Base-by-base conservation (phyloP, 2,797 vertebrate species). In the Peromyscus aztecus region DNA sequence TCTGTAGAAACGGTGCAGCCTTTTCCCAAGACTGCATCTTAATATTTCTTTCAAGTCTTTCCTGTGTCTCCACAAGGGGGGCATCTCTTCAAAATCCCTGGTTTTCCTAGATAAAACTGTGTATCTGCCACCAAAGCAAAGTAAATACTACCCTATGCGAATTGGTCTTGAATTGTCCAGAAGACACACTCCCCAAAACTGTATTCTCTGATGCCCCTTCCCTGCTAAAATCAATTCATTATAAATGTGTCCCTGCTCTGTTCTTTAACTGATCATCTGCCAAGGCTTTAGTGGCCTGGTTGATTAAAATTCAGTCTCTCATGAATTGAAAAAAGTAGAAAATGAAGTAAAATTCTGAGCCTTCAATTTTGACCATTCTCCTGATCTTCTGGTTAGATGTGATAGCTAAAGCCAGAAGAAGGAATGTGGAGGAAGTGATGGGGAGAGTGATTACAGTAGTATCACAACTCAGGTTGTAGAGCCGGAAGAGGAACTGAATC, bases 231-330 rank as follows among this genome's bases (percentile, higher is more conserved):
- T 87, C 27, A 80, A 24, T 40, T 88, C 34, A 40, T 61, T 83
- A 5, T 61, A 27, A 84, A 94, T 61, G 14, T 65, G 0, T 65
- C 43, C 61, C 76, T 2, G 10, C n/a, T 75, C 19, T 65, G 14
- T 71, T 92, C 49, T 80, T 78, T 75, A 73, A 82, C 63, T 40
- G 9, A 49, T 84, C 86, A 27, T 69, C 61, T 78, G 29, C 24
- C 61, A 49, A 63, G 21, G 24, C 63, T 87, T 73, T 78, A 52
- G 24, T 91, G 37, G n/a, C 73, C 69, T 76, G n/a, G 27, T 57
- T 87, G 23, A 29, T 86, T 95, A 89, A 86, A 95, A 95, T 89
- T 86, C 73, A 67, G 40, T 78, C 82, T 91, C 6, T 83, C 17
- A 75, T 83, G 75, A 84, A 61, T 85, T 73, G 40, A 31, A 91